Base-by-base conservation (phyloP, 2,113 vertebrate genomes). In the Ciconia maguari region DNA sequence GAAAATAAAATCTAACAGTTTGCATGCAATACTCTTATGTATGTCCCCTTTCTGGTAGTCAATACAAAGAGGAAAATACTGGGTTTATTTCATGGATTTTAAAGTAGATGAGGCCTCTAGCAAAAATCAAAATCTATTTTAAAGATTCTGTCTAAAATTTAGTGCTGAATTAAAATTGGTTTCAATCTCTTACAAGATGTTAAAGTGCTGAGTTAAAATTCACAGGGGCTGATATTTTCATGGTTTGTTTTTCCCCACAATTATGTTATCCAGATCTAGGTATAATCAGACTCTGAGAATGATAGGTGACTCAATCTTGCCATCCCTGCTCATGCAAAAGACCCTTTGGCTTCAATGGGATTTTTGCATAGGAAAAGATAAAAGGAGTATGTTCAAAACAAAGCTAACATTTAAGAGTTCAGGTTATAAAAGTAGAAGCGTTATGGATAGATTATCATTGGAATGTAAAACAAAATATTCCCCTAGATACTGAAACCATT, bases 121-220 rank as follows among this genome's bases (percentile, higher is more conserved):
- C 42, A 90, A 86, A 92, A 71, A 83, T 75, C 9, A 84, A 88
- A 93, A 95, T 87, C 72, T 44, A 1, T 90, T 94, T 91, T 90
- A 90, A 89, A 94, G 49, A 91, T 89, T 42, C 34, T 52, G 6
- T 76, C 15, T 76, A 68, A 94, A 90, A 89, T 81, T 38, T 90
- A 90, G 19, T 60, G 64, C 64, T 92, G 68, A 95, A 78, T 93
- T 93, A 79, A 94, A 90, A 94, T 55, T 66, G 66, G 11, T 86
- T 86, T 87, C n/a, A 89, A 54, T 93, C 14, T 85, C 27, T 82
- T 86, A 52, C 42, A 62, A 36, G 38, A 49, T 52, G 36, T 75
- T 93, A 36, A 96, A 77, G 76, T 95, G 58, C 69, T 87, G 38
- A 69, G 60, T 96, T 95, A 84, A 66, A 69, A 95, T 95, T 94